Percentiles rank a stretch among this genome's conserved stretches.
These are phyloP conservation scores for Caenorhabditis doughertyi DNA, from an alignment of 2,888 invertebrate genomes.

Conservation along the genomic window DNA sequence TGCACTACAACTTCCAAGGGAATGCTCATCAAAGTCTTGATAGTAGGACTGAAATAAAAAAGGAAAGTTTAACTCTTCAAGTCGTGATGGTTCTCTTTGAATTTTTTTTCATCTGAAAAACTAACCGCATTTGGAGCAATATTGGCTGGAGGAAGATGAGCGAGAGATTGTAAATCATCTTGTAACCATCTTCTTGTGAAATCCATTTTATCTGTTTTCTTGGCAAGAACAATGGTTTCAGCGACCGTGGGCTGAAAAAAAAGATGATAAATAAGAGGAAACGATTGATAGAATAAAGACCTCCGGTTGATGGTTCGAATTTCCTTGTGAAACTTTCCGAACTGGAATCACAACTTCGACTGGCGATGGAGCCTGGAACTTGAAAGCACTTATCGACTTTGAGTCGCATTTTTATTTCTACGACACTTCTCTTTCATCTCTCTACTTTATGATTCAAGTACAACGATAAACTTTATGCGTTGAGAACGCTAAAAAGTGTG, in stretches of 20 bases:
- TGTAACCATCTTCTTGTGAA: conserved; percentile 81
- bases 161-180: conserved; percentile 75
- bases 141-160: conserved; percentile 68
- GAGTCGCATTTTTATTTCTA: conserved; percentile 33
- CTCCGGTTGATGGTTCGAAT: conserved; percentile 28
- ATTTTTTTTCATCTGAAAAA: background rate
- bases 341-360: conserved; percentile 67
- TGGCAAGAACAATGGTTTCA: conserved; percentile 80
- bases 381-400: conserved; percentile 33
- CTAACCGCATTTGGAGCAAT: conserved; percentile 69
- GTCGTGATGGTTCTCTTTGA: background rate
- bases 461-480: conserved; percentile 48
- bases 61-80: background rate
- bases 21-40: conserved; percentile 75
- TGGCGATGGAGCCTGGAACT: conserved; percentile 57
- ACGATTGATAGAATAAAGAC: conserved; percentile 6
- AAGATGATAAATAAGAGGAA: background rate
- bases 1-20: conserved; percentile 80
- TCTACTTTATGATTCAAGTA: conserved; percentile 43
- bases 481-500: conserved; percentile 20
- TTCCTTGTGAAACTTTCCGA: conserved; percentile 47
- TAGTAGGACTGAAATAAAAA: conserved; percentile 69
- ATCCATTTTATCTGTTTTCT: conserved; percentile 80
- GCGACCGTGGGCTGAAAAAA: conserved; percentile 69
- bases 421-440: conserved; percentile 12